Percentiles rank a stretch among this genome's conserved stretches.
phyloP scores from a whole-genome alignment of 2,888 invertebrate species.

The Zaprionus bogoriensis region DNA sequence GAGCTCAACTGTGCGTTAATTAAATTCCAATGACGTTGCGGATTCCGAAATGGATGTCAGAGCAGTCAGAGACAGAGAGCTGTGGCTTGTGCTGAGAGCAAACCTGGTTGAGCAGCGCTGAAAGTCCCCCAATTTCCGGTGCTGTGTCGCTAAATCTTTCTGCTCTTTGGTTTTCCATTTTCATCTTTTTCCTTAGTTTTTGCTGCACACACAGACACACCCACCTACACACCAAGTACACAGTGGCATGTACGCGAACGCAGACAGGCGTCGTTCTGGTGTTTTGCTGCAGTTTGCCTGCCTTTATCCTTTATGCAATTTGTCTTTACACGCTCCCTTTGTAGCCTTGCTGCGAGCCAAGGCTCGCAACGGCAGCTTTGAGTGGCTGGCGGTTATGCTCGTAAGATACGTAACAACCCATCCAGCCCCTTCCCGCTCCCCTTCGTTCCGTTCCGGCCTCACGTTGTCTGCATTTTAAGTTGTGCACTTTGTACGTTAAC shows the following conservation, averaged over 20 bases:
- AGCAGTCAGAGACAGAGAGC: not conserved
- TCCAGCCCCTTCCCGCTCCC: not conserved
- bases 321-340: constrained; percentile 35
- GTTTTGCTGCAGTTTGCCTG: constrained; percentile 13
- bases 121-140: constrained; percentile 3
- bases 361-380: constrained; percentile 9
- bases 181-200: not conserved
- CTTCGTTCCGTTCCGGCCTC: not conserved
- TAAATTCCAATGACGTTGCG: constrained; percentile 45
- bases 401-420: constrained; percentile 34
- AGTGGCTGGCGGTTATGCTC: constrained; percentile 24
- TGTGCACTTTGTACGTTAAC: constrained; percentile 16
- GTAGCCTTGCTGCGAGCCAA: constrained; percentile 18
- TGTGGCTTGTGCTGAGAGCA: constrained; percentile 23
- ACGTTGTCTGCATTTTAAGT: constrained; percentile 23
- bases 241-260: constrained; percentile 2
- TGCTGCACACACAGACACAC: not conserved
- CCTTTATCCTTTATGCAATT: constrained; percentile 30
- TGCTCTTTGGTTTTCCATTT: constrained; percentile 25
- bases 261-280: constrained; percentile 8
- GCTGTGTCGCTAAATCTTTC: constrained; percentile 17
- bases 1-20: constrained; percentile 45
- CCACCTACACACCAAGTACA: not conserved
- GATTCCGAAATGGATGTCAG: constrained; percentile 17
- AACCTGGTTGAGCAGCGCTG: constrained; percentile 4